A percentile compares a stretch with the other conserved stretches of the same genome.
Conservation (phyloP, 2,113 vertebrate genomes). For the Ramphastos sulfuratus region DNA sequence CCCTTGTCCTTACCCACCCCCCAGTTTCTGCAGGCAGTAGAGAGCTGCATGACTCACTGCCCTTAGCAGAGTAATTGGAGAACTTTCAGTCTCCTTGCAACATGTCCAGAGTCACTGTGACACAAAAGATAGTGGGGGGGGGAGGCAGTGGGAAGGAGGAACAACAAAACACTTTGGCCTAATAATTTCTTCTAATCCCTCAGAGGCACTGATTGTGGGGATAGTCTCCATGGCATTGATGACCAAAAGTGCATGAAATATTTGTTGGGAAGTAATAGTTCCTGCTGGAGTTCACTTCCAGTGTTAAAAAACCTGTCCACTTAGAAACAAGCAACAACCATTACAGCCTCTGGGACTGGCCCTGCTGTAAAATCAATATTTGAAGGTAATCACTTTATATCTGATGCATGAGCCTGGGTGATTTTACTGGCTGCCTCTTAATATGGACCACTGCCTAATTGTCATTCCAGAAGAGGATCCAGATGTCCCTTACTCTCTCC, state of each 20-base stretch:
- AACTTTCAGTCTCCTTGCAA: constrained; percentile 33
- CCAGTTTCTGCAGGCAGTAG: background rate
- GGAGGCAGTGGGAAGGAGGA: background rate
- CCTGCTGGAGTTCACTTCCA: constrained; percentile 36
- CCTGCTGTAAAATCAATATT: constrained; percentile 65
- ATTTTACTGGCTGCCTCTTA: constrained; percentile 61
- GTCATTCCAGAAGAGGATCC: constrained; percentile 69
- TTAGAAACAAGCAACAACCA: constrained; percentile 44
- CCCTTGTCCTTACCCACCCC: background rate
- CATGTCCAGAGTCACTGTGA: constrained; percentile 47
- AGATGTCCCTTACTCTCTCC: constrained; percentile 47
- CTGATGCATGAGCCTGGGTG: constrained; percentile 13
- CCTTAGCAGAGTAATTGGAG: constrained; percentile 37
- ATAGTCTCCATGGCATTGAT: constrained; percentile 41
- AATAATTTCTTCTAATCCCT: constrained; percentile 38
- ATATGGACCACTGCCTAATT: constrained; percentile 60
- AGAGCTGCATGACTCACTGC: constrained; percentile 26
- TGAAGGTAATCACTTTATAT: constrained; percentile 59
- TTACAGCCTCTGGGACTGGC: constrained; percentile 29
- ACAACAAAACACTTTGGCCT: constrained; percentile 10
- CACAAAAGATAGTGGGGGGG: constrained; percentile 20
- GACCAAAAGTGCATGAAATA: constrained; percentile 38
- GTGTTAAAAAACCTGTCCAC: constrained; percentile 33
- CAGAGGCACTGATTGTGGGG: constrained; percentile 30
- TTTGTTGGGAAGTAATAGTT: constrained; percentile 45